A percentile compares a stretch with the other conserved stretches of the same genome.
Evolutionary conservation across 2,113 vertebrate species (phyloP).

Genomic region (Prietella phreatophila): DNA sequence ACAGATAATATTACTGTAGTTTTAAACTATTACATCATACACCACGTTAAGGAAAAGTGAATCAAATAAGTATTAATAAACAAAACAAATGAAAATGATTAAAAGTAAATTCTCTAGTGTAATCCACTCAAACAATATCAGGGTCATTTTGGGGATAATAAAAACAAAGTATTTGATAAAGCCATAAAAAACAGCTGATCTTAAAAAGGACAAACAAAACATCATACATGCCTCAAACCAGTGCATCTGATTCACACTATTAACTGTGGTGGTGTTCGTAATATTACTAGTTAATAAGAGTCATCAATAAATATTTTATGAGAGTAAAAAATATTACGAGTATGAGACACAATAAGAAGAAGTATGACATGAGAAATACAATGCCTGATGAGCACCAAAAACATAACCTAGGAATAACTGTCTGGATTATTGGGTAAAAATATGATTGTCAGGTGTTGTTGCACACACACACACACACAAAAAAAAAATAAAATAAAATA

Average conservation of each 20-base stretch:
- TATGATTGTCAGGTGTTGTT: conserved; percentile 50
- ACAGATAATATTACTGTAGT: not conserved
- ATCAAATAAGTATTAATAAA: not conserved
- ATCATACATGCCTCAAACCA: not conserved
- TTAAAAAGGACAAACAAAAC: not conserved
- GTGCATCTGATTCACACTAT: conserved; percentile 28
- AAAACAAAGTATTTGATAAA: conserved; percentile 9
- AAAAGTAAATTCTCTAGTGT: not conserved
- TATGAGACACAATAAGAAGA: conserved; percentile 8
- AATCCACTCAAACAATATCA: not conserved
- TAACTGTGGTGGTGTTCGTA: conserved; percentile 1
- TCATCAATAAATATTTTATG: not conserved
- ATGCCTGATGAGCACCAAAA: not conserved
- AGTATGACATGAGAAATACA: not conserved
- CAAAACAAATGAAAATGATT: not conserved
- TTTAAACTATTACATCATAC: not conserved
- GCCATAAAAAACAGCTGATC: conserved; percentile 3
- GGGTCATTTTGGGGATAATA: not conserved
- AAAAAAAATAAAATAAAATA: not conserved
- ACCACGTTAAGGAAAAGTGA: not conserved
- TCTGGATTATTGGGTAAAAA: conserved; percentile 35
- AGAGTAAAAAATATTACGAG: not conserved
- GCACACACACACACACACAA: not conserved
- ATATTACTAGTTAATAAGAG: not conserved
- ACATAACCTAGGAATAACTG: not conserved